These are phyloP conservation scores for Andricus quercusramuli DNA, from an alignment of 2,888 invertebrate species.

Conservation along the genomic window DNA sequence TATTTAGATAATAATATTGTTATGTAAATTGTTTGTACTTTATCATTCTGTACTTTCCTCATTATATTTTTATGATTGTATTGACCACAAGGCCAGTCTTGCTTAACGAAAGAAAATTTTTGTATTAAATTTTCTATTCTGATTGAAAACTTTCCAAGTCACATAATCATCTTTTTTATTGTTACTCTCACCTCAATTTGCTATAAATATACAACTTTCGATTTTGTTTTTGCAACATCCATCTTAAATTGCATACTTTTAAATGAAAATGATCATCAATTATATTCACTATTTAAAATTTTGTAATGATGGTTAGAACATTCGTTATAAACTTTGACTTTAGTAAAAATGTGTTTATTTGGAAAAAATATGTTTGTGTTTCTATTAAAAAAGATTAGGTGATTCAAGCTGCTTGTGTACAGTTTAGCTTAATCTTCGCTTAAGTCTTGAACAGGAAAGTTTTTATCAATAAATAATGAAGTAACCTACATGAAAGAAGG, in stretches of 20 bases:
- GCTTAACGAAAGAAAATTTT: background rate
- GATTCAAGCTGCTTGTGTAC: background rate
- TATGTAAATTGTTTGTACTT: background rate
- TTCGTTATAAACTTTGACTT: background rate
- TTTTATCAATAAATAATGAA: background rate
- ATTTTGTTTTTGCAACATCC: background rate
- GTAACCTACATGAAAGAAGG: background rate
- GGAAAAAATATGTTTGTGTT: background rate
- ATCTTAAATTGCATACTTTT: background rate
- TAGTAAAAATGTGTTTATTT: background rate
- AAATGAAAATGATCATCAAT: background rate
- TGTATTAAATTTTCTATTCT: background rate
- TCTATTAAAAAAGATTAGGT: background rate
- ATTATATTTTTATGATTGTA: background rate
- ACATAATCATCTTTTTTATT: background rate
- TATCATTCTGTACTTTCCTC: background rate
- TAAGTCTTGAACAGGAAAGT: background rate
- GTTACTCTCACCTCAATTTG: background rate
- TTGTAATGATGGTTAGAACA: background rate
- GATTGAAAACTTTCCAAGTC: conserved; percentile 1
- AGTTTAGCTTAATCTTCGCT: background rate
- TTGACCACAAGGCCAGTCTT: background rate
- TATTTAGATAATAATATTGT: background rate
- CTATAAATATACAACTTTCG: background rate
- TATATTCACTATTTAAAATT: background rate